phyloP scores from a whole-genome alignment of 2,888 invertebrate species.

The Lasioglossum villosulum region DNA sequence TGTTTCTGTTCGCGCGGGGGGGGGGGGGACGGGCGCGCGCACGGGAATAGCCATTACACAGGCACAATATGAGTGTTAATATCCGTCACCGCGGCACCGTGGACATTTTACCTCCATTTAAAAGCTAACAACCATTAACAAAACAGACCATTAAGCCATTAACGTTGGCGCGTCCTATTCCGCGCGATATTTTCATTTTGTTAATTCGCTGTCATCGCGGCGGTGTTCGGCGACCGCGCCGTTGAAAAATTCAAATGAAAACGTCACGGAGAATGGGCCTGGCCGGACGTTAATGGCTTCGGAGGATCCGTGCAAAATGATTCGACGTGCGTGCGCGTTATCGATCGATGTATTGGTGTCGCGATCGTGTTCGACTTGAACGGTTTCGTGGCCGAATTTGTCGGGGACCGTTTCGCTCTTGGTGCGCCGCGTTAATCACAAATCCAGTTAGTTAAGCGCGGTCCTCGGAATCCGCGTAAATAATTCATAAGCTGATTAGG shows the following conservation, averaged over 20 bases:
- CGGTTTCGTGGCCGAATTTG: not conserved
- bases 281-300: not conserved
- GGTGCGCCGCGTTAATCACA: constrained; percentile 33
- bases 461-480: constrained; percentile 26
- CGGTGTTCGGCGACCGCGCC: not conserved
- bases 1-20: not conserved
- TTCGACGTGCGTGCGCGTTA: not conserved
- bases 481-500: constrained; percentile 62
- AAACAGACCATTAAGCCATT: constrained; percentile 7
- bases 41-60: not conserved
- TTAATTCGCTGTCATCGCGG: not conserved
- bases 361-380: not conserved
- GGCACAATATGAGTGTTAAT: constrained; percentile 3
- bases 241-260: not conserved
- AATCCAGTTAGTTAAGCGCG: constrained; percentile 36
- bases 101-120: not conserved
- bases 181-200: not conserved
- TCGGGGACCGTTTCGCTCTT: not conserved
- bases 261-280: not conserved
- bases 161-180: not conserved
- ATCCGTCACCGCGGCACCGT: not conserved
- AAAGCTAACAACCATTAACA: constrained; percentile 10
- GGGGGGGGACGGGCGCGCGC: not conserved
- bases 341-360: not conserved
- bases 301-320: not conserved